phyloP scores from a whole-genome alignment of 2,113 vertebrate species.

The Oncorhynchus masou region DNA sequence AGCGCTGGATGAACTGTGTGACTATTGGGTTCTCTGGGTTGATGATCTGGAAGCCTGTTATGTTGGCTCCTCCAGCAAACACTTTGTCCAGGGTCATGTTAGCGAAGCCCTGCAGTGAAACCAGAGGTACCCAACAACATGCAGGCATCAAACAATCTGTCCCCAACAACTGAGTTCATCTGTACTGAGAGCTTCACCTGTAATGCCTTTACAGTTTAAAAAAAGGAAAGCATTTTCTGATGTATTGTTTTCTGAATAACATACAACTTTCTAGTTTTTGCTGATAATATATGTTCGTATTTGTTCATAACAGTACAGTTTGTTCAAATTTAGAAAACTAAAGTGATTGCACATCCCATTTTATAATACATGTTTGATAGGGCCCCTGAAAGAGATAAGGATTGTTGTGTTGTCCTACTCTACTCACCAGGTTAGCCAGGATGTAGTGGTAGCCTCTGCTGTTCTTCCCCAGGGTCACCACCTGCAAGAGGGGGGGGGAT shows the following conservation, averaged over 20 bases:
- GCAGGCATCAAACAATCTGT: background rate
- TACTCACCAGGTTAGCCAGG: conserved; percentile 95
- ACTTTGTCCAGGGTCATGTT: conserved; percentile 92
- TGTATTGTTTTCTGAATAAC: background rate
- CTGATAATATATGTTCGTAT: too few species aligned
- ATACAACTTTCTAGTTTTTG: background rate
- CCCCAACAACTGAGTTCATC: conserved; percentile 3
- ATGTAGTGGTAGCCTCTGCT: conserved; percentile 97
- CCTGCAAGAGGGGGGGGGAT: conserved; percentile 74
- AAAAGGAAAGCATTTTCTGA: background rate
- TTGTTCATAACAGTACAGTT: too few species aligned
- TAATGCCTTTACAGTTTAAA: background rate
- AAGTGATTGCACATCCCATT: too few species aligned
- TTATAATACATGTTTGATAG: too few species aligned
- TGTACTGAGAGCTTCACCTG: background rate
- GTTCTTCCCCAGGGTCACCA: conserved; percentile 92
- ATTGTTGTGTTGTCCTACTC: conserved; percentile 18
- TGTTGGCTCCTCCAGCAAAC: conserved; percentile 91
- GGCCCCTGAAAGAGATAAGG: background rate
- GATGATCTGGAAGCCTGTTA: conserved; percentile 97
- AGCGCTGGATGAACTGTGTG: conserved; percentile 96
- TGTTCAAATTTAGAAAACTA: too few species aligned
- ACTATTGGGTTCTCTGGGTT: conserved; percentile 93
- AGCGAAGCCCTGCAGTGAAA: conserved; percentile 87
- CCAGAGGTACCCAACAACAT: conserved; percentile 28